Evolutionary conservation across 2,797 vertebrate species (phyloP).

Genomic region (Discoglossus pictus): DNA sequence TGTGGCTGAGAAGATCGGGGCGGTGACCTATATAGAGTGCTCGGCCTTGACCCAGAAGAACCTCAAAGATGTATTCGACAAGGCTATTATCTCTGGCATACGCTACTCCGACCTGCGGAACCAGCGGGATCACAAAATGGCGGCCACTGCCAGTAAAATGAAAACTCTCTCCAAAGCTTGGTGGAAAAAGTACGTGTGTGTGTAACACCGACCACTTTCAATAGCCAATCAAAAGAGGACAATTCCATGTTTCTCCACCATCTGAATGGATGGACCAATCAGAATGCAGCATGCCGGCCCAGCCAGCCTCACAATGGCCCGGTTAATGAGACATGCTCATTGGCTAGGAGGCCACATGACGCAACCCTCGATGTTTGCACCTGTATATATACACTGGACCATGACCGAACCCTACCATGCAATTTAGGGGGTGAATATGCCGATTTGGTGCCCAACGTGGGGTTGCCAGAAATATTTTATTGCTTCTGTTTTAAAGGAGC

Average conservation of each 20-base stretch:
- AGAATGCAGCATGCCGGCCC: too few species aligned
- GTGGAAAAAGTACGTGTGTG: constrained; percentile 85
- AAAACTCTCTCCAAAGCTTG: constrained; percentile 83
- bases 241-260: too few species aligned
- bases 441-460: constrained; percentile 15
- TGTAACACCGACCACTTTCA: constrained; percentile 42
- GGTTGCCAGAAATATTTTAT: constrained; percentile 1
- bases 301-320: too few species aligned
- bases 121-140: constrained; percentile 70
- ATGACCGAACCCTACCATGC: too few species aligned
- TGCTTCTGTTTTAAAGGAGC: constrained; percentile 43
- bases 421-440: neutral
- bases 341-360: too few species aligned
- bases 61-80: constrained; percentile 85
- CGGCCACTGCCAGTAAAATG: constrained; percentile 81
- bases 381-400: too few species aligned
- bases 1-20: constrained; percentile 77
- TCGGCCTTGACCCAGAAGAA: constrained; percentile 86
- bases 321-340: too few species aligned
- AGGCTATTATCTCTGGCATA: constrained; percentile 76
- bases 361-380: too few species aligned
- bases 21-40: constrained; percentile 80
- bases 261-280: too few species aligned
- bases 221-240: too few species aligned
- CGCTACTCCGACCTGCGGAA: constrained; percentile 69